Conservation (phyloP, 1,140 invertebrate species). For the Lamellibrachia luymesi region DNA sequence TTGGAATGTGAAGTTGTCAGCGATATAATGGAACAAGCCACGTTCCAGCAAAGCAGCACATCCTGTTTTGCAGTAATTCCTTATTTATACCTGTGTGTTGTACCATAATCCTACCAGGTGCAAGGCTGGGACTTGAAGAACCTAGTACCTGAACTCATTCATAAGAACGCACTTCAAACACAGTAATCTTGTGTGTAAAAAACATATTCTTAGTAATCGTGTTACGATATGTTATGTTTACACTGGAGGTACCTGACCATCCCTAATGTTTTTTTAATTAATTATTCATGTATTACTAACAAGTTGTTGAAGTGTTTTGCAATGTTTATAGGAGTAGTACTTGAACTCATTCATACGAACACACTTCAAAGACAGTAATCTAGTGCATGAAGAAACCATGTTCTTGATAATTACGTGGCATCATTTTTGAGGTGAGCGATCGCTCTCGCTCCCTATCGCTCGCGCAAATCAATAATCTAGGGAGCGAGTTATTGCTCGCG, state of each 20-base stretch:
- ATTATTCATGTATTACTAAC: too few species aligned
- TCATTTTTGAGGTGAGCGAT: too few species aligned
- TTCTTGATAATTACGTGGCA: neutral
- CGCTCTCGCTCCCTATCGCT: too few species aligned
- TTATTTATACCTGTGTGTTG: neutral
- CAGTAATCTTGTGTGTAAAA: neutral
- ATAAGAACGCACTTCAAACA: neutral
- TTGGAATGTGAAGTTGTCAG: neutral
- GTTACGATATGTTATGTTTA: too few species aligned
- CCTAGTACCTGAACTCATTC: neutral
- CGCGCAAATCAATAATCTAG: too few species aligned
- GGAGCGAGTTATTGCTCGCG: too few species aligned
- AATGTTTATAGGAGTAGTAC: neutral
- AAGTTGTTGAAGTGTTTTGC: too few species aligned
- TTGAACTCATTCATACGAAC: neutral
- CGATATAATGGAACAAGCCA: conserved; percentile 24
- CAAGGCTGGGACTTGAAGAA: neutral
- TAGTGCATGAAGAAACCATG: neutral
- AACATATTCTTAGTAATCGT: neutral
- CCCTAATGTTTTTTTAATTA: too few species aligned
- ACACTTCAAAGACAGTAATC: neutral
- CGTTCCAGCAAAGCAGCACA: neutral
- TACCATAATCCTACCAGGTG: neutral
- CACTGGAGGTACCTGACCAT: too few species aligned
- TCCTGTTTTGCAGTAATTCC: neutral